Evolutionary conservation across 2,113 vertebrate species (phyloP).

Genomic region (Trichechus manatus): DNA sequence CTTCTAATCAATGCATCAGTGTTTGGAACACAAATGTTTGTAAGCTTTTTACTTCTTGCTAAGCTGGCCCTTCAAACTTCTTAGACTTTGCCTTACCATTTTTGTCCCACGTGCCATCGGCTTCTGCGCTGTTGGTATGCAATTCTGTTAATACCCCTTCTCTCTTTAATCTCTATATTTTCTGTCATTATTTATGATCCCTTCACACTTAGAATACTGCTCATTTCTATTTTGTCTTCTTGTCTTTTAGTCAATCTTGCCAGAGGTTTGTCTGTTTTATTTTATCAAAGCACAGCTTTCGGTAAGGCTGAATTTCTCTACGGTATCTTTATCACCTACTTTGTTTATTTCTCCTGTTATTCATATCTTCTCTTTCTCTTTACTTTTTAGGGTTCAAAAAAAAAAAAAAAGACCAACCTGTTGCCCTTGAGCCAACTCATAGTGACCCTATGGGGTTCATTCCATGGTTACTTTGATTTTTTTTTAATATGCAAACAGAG

Average conservation of each 20-base stretch:
- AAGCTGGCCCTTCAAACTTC: background rate
- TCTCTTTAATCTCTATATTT: background rate
- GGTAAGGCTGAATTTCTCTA: background rate
- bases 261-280: background rate
- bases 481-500: too few species aligned
- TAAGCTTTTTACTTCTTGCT: background rate
- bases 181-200: background rate
- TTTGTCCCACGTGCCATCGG: background rate
- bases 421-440: too few species aligned
- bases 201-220: background rate
- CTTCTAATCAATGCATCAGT: background rate
- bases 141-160: too few species aligned
- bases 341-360: too few species aligned
- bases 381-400: too few species aligned
- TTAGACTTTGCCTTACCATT: background rate
- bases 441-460: too few species aligned
- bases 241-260: background rate
- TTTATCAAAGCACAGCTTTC: background rate
- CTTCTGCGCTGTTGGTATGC: too few species aligned
- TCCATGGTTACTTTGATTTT: too few species aligned
- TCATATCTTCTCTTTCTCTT: too few species aligned
- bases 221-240: background rate
- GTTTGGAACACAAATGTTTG: rapidly evolving
- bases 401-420: too few species aligned
- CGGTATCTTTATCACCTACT: background rate